Conservation (phyloP, 2,797 vertebrate species). For the Euthynnus affinis region DNA sequence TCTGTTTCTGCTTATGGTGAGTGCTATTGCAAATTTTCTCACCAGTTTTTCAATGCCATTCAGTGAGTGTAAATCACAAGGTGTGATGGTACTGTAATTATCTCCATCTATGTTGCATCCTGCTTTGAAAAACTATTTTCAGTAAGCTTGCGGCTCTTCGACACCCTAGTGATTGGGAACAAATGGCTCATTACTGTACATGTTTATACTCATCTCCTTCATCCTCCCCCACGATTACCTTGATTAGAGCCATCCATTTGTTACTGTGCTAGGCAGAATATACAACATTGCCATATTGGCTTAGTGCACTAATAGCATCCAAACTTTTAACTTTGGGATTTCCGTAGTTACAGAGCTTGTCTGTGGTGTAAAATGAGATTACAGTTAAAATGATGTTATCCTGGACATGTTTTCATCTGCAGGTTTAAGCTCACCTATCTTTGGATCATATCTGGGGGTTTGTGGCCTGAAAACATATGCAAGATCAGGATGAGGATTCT, state of each 20-base stretch:
- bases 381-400: conserved; percentile 21
- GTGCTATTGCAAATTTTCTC: conserved; percentile 14
- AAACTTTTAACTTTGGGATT: neutral
- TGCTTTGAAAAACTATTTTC: conserved; percentile 29
- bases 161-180: conserved; percentile 48
- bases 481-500: conserved; percentile 17
- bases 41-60: neutral
- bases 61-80: conserved; percentile 18
- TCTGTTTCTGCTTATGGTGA: conserved; percentile 34
- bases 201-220: conserved; percentile 16
- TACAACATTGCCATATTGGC: neutral
- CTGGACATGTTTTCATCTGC: conserved; percentile 10
- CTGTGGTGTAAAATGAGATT: conserved; percentile 28
- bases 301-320: neutral
- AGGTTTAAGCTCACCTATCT: conserved; percentile 11
- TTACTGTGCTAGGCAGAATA: conserved; percentile 8
- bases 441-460: conserved; percentile 25
- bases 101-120: conserved; percentile 34
- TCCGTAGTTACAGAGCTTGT: neutral
- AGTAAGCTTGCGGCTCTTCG: conserved; percentile 35
- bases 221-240: conserved; percentile 35
- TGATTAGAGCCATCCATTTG: conserved; percentile 55
- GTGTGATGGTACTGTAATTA: conserved; percentile 30
- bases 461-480: conserved; percentile 3
- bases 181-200: conserved; percentile 53